phyloP scores from a whole-genome alignment of 2,888 invertebrate species.

The Erebia aethiops region DNA sequence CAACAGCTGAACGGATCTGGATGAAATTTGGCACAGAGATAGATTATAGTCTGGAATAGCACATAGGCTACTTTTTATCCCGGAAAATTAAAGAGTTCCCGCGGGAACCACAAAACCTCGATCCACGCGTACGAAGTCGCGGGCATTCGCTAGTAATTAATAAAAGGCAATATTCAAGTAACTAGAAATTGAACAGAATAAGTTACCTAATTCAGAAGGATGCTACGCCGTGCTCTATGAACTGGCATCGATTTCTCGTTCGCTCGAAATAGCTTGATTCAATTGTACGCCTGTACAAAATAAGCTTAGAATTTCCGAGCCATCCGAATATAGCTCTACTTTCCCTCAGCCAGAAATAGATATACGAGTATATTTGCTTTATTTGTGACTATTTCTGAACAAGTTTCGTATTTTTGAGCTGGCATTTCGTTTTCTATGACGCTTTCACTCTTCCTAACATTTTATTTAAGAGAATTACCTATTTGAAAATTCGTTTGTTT shows the following conservation, averaged over 20 bases:
- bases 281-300: neutral
- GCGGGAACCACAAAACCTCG: too few relatives aligned
- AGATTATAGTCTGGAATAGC: too few relatives aligned
- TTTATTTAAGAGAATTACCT: neutral
- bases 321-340: slow-evolving; percentile 7
- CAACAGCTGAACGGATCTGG: too few relatives aligned
- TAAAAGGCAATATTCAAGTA: neutral
- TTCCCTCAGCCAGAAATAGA: slow-evolving; percentile 8
- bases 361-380: neutral
- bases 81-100: too few relatives aligned
- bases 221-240: neutral
- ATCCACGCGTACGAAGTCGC: too few relatives aligned
- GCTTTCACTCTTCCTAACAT: neutral
- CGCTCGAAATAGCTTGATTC: slow-evolving; percentile 15
- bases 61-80: too few relatives aligned
- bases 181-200: too few relatives aligned
- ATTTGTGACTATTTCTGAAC: slow-evolving; percentile 11
- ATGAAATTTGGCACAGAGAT: too few relatives aligned
- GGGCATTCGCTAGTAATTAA: too few relatives aligned
- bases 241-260: neutral
- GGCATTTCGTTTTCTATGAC: slow-evolving; percentile 4
- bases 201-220: neutral
- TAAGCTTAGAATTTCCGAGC: slow-evolving; percentile 3
- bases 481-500: neutral
- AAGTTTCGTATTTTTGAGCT: neutral